Percentiles rank a stretch among this genome's conserved stretches.
These are phyloP conservation scores for Sus cebifrons DNA, from an alignment of 2,797 vertebrate genomes.

Conservation along the genomic window DNA sequence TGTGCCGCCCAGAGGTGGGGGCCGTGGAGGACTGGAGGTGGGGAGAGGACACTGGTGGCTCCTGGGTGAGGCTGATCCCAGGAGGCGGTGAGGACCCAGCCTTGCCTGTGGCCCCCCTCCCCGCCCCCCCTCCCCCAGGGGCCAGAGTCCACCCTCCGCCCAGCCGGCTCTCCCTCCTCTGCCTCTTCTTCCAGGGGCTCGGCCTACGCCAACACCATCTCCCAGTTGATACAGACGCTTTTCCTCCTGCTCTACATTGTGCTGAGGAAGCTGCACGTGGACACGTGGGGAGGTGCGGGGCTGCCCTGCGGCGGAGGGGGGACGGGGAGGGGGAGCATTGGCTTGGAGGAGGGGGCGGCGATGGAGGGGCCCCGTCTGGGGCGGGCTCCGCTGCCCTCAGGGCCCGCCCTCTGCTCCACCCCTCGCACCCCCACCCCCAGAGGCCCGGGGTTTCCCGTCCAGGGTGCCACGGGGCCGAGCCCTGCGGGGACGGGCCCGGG, in stretches of 20 bases:
- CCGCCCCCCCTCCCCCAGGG: background rate
- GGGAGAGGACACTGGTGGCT: background rate
- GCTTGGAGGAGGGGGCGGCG: too few species aligned
- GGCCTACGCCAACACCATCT: conserved; percentile 92
- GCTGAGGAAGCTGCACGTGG: conserved; percentile 92
- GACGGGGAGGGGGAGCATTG: too few species aligned
- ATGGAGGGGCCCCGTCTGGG: background rate
- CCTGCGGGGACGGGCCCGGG: background rate
- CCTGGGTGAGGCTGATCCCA: background rate
- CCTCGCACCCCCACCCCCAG: background rate
- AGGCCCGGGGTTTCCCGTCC: background rate
- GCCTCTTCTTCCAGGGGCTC: conserved; percentile 92
- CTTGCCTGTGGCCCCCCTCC: background rate
- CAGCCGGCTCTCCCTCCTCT: conserved; percentile 48
- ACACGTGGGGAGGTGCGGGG: conserved; percentile 94
- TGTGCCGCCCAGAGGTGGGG: background rate
- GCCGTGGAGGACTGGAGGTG: background rate
- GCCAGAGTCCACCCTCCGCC: rapidly evolving
- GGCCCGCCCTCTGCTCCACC: background rate
- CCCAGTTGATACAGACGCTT: conserved; percentile 91
- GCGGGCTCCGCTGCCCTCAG: background rate
- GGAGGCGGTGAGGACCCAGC: background rate
- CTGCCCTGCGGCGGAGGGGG: rapidly evolving
- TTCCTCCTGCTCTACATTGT: conserved; percentile 93
- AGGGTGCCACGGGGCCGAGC: rapidly evolving